Percentiles rank a stretch among this genome's conserved stretches.
phyloP scores from a whole-genome alignment of 2,113 vertebrate species.

The Dipodomys stephensi region DNA sequence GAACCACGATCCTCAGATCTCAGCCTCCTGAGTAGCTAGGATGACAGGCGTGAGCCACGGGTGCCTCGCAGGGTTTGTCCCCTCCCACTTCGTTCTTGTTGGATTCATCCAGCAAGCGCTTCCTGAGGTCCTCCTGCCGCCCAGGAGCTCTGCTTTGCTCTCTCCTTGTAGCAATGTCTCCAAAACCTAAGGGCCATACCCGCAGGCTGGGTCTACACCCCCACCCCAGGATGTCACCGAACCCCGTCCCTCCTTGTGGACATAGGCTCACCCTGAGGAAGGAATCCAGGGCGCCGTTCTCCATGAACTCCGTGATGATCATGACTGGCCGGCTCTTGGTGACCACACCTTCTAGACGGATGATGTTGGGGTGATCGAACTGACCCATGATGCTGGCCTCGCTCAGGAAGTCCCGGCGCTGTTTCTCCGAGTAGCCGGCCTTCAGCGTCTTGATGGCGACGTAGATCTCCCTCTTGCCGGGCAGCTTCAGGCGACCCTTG shows the following conservation, averaged over 20 bases:
- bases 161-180: conserved; percentile 5
- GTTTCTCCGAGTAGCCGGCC: conserved; percentile 97
- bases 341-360: conserved; percentile 97
- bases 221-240: fast-evolving
- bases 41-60: too few relatives aligned
- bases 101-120: not conserved
- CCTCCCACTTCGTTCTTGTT: not conserved
- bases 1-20: too few relatives aligned
- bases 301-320: conserved; percentile 99
- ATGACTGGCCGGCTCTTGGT: conserved; percentile 99
- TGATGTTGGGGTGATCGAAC: conserved; percentile 99
- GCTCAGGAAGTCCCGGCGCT: conserved; percentile 97
- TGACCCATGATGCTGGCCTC: conserved; percentile 99
- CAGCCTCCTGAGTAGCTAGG: too few relatives aligned
- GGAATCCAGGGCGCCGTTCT: conserved; percentile 97
- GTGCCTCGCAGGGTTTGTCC: too few relatives aligned
- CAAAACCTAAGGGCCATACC: not conserved
- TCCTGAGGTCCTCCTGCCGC: not conserved
- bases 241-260: too few relatives aligned
- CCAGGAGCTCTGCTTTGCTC: not conserved
- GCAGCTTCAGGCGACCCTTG: conserved; percentile 97
- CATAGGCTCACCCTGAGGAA: conserved; percentile 94
- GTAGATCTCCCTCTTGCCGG: conserved; percentile 97
- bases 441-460: conserved; percentile 99
- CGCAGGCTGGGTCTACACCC: too few relatives aligned